Base-by-base conservation (phyloP, 2,888 invertebrate species). In the Tuta absoluta region DNA sequence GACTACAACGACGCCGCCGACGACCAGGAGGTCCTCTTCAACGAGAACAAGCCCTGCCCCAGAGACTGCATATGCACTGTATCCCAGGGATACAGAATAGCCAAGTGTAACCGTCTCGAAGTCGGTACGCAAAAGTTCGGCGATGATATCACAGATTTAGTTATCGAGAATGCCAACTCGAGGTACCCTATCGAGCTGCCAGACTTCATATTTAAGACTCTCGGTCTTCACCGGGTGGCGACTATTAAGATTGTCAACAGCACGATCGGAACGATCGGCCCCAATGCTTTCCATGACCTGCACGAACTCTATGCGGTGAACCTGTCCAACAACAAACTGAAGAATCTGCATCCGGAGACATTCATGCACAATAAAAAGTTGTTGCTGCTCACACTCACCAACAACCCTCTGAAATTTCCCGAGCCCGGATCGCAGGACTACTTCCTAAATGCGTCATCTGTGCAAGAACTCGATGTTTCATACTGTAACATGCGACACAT, bases 401-500 rank as follows among this genome's bases (percentile, higher is more conserved):
- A 94, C 65, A 95, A 95, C 75, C 94, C 94, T 38, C 84, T 95
- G 38, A 90, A 91, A 66, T 87, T 92, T 74, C 88, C 92, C 11
- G 78, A 80, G 66, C 78, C 80, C 64, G 86, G 81, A 65, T 80
- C 87, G 1, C 79, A 85, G 51, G 89, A 92, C 38, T 93, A 92
- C 67, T 89, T 94, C 71, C 75, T 94, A 1, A 93, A 94, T 65
- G 92, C 95, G 7, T 89, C 93, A 3, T 93, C 93, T 38, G 92
- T 95, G 56, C 94, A 95, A 72, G 95, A 96, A 79, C 88, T 96
- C 37, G 94, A 95, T 74, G 90, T 96, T 57, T 95, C 95, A 2
- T 93, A 93, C 71, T 95, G 96, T 81, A 93, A 94, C 66, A 88
- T 96, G 71, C 89, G 93, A 69, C 92, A 93, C 74, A 89, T 96